phyloP scores from a whole-genome alignment of 2,113 vertebrate genomes.

The Prochilodus magdalenae region DNA sequence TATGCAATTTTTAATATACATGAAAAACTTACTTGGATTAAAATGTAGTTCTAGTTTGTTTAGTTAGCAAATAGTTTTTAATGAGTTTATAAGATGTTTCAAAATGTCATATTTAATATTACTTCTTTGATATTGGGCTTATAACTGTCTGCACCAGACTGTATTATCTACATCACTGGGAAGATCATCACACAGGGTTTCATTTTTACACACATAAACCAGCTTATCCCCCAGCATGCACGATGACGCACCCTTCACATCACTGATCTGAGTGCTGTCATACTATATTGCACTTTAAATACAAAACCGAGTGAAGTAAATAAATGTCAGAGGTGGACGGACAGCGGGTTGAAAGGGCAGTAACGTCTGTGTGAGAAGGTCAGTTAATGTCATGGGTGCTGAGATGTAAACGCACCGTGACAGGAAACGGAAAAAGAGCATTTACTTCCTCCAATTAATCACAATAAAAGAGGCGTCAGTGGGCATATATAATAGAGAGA shows the following conservation, averaged over 20 bases:
- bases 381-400: conserved; percentile 42
- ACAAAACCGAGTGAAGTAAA: not conserved
- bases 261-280: not conserved
- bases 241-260: not conserved
- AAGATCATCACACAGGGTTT: no score
- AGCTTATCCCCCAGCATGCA: not conserved
- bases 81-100: no score
- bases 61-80: no score
- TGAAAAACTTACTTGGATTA: no score
- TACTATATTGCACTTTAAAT: not conserved
- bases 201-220: not conserved
- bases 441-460: conserved; percentile 22
- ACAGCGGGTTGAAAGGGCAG: conserved; percentile 25
- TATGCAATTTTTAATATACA: no score
- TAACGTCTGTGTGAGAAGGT: conserved; percentile 39
- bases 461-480: not conserved
- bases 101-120: no score
- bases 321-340: conserved; percentile 28
- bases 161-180: no score
- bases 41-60: no score
- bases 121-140: no score
- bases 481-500: not conserved
- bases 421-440: not conserved
- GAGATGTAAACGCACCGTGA: conserved; percentile 19
- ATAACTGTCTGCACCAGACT: no score